These are phyloP conservation scores for Meloe dianella DNA, from an alignment of 2,888 invertebrate genomes.

Conservation along the genomic window DNA sequence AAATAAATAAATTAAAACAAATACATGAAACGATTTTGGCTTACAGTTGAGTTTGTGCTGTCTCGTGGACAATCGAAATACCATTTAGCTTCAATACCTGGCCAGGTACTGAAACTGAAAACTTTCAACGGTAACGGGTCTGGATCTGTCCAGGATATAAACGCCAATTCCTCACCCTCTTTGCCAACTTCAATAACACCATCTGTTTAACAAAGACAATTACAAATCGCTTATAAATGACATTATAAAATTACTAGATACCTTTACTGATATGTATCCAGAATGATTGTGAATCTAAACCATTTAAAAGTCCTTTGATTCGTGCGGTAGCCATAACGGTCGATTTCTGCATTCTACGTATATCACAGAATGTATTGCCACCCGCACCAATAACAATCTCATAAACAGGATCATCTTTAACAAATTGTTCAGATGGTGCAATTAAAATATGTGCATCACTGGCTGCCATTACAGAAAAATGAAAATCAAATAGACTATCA, in stretches of 20 bases:
- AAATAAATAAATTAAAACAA: not conserved
- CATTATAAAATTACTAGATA: slow-evolving; percentile 41
- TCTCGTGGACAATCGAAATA: slow-evolving; percentile 69
- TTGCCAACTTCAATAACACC: slow-evolving; percentile 68
- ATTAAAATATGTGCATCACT: slow-evolving; percentile 75
- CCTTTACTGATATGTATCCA: slow-evolving; percentile 69
- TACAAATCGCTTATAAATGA: not conserved
- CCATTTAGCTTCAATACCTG: slow-evolving; percentile 70
- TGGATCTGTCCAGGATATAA: slow-evolving; percentile 67
- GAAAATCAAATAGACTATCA: slow-evolving; percentile 63
- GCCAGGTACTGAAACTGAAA: slow-evolving; percentile 75
- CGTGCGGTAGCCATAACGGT: slow-evolving; percentile 65
- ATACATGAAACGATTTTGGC: not conserved
- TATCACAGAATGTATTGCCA: slow-evolving; percentile 72
- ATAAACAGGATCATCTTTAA: slow-evolving; percentile 65
- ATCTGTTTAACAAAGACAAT: slow-evolving; percentile 55
- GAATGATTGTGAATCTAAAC: slow-evolving; percentile 68
- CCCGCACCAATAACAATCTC: slow-evolving; percentile 78
- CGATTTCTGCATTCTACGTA: slow-evolving; percentile 66
- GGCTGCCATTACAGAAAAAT: slow-evolving; percentile 69
- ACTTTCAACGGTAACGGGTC: slow-evolving; percentile 67
- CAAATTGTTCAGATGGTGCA: slow-evolving; percentile 62
- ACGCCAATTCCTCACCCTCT: slow-evolving; percentile 66
- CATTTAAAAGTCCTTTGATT: slow-evolving; percentile 66
- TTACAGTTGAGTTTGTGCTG: slow-evolving; percentile 19